phyloP scores from a whole-genome alignment of 1,140 invertebrate species.

The Scaptomyza graminum region DNA sequence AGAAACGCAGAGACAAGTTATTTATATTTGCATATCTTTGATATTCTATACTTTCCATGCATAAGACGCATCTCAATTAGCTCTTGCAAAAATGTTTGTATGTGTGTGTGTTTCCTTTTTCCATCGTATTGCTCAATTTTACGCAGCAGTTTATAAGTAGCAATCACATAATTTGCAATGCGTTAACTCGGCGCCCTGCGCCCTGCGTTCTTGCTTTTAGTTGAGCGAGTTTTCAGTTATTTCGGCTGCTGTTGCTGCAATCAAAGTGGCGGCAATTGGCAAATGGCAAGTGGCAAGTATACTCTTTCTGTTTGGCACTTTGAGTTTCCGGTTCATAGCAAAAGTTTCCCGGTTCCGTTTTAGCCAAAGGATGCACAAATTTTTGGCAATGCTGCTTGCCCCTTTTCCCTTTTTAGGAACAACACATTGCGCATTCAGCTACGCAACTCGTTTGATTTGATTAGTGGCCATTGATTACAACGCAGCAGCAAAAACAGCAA shows the following conservation, averaged over 20 bases:
- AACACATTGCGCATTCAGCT: constrained; percentile 41
- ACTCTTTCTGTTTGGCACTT: constrained; percentile 26
- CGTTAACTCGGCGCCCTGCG: not conserved
- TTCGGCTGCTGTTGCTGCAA: constrained; percentile 12
- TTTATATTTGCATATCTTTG: too few species aligned
- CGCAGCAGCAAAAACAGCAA: constrained; percentile 17
- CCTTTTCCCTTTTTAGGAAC: not conserved
- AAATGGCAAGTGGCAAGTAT: not conserved
- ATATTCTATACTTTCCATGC: too few species aligned
- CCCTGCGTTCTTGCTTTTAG: not conserved
- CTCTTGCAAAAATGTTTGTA: too few species aligned
- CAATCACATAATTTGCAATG: constrained; percentile 2
- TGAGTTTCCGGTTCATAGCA: constrained; percentile 43
- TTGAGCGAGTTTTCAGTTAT: constrained; percentile 18
- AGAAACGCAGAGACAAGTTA: too few species aligned
- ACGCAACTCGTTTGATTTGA: constrained; percentile 64
- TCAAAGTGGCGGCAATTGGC: constrained; percentile 15
- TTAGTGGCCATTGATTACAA: constrained; percentile 59
- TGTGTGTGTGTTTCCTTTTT: not conserved
- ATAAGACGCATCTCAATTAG: too few species aligned
- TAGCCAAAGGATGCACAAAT: constrained; percentile 14
- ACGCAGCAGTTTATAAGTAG: not conserved
- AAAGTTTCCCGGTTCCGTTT: constrained; percentile 30
- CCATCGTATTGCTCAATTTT: not conserved
- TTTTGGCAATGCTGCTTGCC: not conserved